A percentile compares a stretch with the other conserved stretches of the same genome.
phyloP scores from a whole-genome alignment of 1,140 invertebrate genomes.

The Oncopodura yosiiana region DNA sequence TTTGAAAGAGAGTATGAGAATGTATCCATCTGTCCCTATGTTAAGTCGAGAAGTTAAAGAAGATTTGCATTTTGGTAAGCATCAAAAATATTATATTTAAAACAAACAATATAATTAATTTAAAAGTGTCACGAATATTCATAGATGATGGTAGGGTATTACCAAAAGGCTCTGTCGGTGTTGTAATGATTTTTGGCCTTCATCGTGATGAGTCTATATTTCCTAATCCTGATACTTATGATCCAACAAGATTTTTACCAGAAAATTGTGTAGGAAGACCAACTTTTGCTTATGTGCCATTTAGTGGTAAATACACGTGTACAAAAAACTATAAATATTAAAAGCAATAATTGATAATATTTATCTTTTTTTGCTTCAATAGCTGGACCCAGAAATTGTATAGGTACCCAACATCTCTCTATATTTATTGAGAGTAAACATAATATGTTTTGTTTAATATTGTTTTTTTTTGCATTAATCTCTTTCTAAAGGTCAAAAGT shows the following conservation, averaged over 20 bases:
- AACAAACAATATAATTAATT: too few relatives aligned
- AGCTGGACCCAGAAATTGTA: slow-evolving; percentile 43
- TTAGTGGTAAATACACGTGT: too few relatives aligned
- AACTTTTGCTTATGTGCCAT: slow-evolving; percentile 42
- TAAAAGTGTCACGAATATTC: too few relatives aligned
- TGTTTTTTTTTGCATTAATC: neutral
- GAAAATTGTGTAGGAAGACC: slow-evolving; percentile 40
- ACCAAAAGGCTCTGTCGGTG: neutral
- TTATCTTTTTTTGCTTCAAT: too few relatives aligned
- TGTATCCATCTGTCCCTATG: slow-evolving; percentile 54
- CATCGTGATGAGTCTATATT: slow-evolving; percentile 45
- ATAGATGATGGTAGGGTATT: neutral
- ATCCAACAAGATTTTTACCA: slow-evolving; percentile 47
- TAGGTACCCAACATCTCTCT: slow-evolving; percentile 35
- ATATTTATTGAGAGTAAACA: neutral
- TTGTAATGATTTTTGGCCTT: slow-evolving; percentile 36
- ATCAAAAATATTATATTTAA: too few relatives aligned
- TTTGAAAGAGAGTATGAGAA: slow-evolving; percentile 51
- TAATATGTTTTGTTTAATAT: neutral
- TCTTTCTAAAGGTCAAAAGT: slow-evolving; percentile 42
- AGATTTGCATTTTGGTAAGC: slow-evolving; percentile 40
- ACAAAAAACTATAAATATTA: too few relatives aligned
- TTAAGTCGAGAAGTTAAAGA: slow-evolving; percentile 42
- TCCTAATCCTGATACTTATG: slow-evolving; percentile 46
- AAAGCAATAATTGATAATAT: too few relatives aligned